Base-by-base conservation (phyloP, 2,797 vertebrate species). In the Discoglossus pictus region DNA sequence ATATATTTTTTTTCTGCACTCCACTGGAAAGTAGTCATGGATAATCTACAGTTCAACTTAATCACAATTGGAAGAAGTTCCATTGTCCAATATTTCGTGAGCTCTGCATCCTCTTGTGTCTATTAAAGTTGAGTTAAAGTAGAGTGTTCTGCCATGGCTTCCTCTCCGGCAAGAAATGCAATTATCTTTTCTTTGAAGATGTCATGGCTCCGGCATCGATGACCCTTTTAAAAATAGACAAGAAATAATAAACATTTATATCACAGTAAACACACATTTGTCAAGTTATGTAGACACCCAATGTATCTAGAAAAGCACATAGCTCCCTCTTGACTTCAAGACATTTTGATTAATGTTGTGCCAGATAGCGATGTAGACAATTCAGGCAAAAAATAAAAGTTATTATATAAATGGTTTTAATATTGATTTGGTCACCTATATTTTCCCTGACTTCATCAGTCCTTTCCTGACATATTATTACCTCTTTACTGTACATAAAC, bases 131-230 rank as follows among this genome's bases (percentile, higher is more conserved):
- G 38, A 60, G 17, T 68, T 51, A 51, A 27, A 43, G 40, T 60
- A 21, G 48, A 42, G 65, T 31, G 38, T 59, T 39, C 23, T 8
- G 13, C 16, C 17, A 35, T 43, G n/a, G 7, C 36, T 50, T 68
- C 52, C 55, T 59, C 55, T 52, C 36, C 8, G 65, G 65, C 65
- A 52, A 60, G 43, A 58, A 68, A 68, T 60, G 55, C 46, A 60
- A 68, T 68, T 59, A 68, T 68, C 54, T 68, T 58, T 60, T 58
- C 46, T 43, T 59, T 68, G 36, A 68, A 51, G 38, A 51, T 59
- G 65, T 52, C 65, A 51, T 60, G 65, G 13, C 17, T 42, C 23
- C 55, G 23, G 27, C 65, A 68, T 59, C 60, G 55, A 60, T 68
- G 46, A 52, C 54, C 55, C 46, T 52, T 68, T 59, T 39, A 68